phyloP scores from a whole-genome alignment of 2,888 invertebrate species.

The Seladonia tumulorum region DNA sequence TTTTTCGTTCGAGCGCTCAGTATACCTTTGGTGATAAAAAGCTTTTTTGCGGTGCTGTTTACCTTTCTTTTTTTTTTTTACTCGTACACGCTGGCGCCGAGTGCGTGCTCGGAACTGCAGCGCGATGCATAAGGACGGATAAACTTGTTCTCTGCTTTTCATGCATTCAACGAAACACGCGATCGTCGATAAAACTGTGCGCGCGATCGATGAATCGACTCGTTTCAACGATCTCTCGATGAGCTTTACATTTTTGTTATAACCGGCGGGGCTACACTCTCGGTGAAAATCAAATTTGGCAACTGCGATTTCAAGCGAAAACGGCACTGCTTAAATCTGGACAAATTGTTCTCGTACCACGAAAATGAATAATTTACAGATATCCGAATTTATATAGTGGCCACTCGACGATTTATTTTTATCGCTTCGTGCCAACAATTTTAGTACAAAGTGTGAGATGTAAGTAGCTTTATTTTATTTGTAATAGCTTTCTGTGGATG shows the following conservation, averaged over 20 bases:
- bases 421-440: no score
- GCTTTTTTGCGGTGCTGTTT: background rate
- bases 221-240: background rate
- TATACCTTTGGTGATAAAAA: background rate
- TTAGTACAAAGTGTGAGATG: no score
- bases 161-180: background rate
- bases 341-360: no score
- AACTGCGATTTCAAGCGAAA: no score
- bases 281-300: no score
- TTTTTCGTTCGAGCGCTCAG: background rate
- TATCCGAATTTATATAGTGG: no score
- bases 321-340: no score
- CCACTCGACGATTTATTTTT: no score
- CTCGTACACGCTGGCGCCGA: background rate
- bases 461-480: no score
- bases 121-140: background rate
- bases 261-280: background rate
- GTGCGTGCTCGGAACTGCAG: background rate
- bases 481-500: no score
- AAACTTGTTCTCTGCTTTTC: background rate
- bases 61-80: background rate
- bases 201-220: background rate
- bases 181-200: background rate
- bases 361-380: no score
- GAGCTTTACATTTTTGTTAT: background rate